phyloP scores from a whole-genome alignment of 2,113 vertebrate genomes.

The Pantherophis guttatus region DNA sequence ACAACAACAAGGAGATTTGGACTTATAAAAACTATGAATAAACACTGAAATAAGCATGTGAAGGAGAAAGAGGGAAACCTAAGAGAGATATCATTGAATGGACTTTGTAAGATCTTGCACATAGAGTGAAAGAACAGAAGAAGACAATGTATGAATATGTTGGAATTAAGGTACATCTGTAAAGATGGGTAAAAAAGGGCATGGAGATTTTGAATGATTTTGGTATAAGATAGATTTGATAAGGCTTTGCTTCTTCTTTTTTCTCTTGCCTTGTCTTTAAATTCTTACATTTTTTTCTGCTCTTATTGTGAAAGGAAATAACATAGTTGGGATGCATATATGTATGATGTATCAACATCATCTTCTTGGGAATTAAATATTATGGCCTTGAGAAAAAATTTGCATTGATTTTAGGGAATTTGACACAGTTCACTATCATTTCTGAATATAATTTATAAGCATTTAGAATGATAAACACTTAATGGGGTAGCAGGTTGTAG shows the following conservation, averaged over 20 bases:
- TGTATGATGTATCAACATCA: not conserved
- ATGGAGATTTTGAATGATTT: no score
- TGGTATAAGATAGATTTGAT: not conserved
- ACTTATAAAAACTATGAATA: not conserved
- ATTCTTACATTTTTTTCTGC: not conserved
- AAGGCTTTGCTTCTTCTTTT: not conserved
- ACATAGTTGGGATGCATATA: not conserved
- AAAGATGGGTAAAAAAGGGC: not conserved
- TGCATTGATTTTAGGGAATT: slow-evolving; percentile 45
- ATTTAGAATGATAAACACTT: slow-evolving; percentile 35
- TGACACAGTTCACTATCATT: slow-evolving; percentile 36
- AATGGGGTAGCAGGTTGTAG: not conserved
- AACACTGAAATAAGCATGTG: not conserved
- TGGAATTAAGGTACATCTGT: not conserved
- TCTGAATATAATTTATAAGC: slow-evolving; percentile 47
- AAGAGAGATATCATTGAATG: not conserved
- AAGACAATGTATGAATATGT: not conserved
- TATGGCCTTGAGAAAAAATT: not conserved
- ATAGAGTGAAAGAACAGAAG: not conserved
- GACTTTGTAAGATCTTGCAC: not conserved
- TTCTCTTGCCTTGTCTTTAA: not conserved
- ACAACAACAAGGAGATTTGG: not conserved
- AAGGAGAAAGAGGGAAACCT: not conserved
- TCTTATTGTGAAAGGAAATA: not conserved
- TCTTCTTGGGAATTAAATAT: not conserved